A percentile compares a stretch with the other conserved stretches of the same genome.
Evolutionary conservation across 2,113 vertebrate genomes (phyloP).

Genomic region (Haemorhous mexicanus): DNA sequence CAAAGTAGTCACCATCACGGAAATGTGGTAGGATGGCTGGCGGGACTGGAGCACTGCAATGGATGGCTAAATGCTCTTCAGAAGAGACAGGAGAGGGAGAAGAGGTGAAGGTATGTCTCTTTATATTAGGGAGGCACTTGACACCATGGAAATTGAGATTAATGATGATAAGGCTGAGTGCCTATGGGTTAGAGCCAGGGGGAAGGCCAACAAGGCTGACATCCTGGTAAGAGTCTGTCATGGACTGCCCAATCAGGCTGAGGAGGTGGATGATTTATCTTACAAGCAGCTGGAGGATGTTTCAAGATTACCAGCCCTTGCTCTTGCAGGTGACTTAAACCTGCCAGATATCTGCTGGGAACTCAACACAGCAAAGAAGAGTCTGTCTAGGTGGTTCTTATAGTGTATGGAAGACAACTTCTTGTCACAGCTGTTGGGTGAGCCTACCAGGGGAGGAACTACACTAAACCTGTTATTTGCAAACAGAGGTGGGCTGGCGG

Average conservation of each 20-base stretch:
- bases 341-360: neutral
- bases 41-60: neutral
- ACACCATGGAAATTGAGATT: neutral
- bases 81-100: neutral
- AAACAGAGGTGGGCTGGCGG: neutral
- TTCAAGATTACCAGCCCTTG: neutral
- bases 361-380: neutral
- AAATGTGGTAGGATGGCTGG: neutral
- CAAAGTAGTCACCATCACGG: fast-evolving
- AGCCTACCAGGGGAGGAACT: neutral
- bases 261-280: neutral
- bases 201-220: neutral
- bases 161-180: neutral
- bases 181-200: neutral
- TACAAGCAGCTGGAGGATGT: neutral
- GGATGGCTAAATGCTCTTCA: neutral
- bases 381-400: neutral
- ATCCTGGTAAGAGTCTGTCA: neutral
- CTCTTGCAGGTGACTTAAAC: neutral
- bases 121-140: neutral
- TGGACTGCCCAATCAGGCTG: neutral
- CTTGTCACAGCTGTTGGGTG: neutral
- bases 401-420: neutral
- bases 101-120: neutral
- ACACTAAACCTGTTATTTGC: neutral